Percentiles rank a stretch among this genome's conserved stretches.
Conservation (phyloP, 2,797 vertebrate species). For the Typhlichthys eigenmanni region DNA sequence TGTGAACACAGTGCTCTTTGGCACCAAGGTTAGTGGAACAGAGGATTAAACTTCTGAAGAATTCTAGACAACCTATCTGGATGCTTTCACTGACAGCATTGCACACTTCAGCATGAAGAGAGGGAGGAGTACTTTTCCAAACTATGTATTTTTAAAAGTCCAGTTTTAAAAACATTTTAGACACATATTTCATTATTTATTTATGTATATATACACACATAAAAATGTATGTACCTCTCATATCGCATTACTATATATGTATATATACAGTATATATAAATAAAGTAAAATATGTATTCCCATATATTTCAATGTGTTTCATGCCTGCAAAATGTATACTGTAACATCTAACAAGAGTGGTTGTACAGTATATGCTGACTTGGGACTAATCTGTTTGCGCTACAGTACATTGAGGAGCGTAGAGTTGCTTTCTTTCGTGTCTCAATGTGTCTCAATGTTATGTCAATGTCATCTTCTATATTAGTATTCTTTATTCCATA, state of each 20-base stretch:
- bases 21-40: slow-evolving; percentile 10
- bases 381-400: slow-evolving; percentile 10
- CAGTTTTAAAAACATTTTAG: no score
- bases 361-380: not conserved
- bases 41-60: slow-evolving; percentile 19
- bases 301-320: not conserved
- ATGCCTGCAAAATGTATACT: not conserved
- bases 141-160: not conserved
- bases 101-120: not conserved
- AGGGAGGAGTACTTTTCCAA: not conserved
- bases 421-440: not conserved
- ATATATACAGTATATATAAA: no score
- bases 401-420: not conserved
- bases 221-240: no score
- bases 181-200: no score
- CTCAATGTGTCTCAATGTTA: slow-evolving; percentile 18
- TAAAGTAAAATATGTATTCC: no score
- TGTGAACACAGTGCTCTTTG: slow-evolving; percentile 15
- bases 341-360: not conserved
- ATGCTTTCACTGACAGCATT: slow-evolving; percentile 5
- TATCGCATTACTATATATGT: no score
- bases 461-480: slow-evolving; percentile 5
- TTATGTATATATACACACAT: no score
- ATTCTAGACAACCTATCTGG: slow-evolving; percentile 38
- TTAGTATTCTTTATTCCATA: slow-evolving; percentile 16